Conservation (phyloP, 2,888 invertebrate genomes). For the Acleris sparsana region DNA sequence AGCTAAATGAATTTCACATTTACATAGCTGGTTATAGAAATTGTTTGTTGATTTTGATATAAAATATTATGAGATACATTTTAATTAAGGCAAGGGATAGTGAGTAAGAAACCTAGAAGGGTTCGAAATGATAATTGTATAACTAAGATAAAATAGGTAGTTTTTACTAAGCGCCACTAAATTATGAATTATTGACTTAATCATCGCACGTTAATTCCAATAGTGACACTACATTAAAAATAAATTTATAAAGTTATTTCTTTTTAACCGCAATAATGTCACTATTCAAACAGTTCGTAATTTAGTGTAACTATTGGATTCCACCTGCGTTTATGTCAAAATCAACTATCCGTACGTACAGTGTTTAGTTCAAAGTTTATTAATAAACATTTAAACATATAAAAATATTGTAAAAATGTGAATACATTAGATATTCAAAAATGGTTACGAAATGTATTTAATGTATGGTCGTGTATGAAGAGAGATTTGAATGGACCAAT, state of each 20-base stretch:
- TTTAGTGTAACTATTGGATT: too few species aligned
- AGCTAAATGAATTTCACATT: conserved; percentile 18
- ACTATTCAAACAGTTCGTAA: too few species aligned
- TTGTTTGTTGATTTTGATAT: conserved; percentile 7
- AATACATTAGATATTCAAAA: conserved; percentile 40
- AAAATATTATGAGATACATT: background rate
- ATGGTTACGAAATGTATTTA: conserved; percentile 42
- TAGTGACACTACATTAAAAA: too few species aligned
- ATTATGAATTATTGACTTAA: background rate
- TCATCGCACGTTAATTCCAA: too few species aligned
- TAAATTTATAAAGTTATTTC: too few species aligned
- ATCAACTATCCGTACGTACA: conserved; percentile 31
- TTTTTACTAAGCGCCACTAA: too few species aligned
- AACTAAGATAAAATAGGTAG: too few species aligned
- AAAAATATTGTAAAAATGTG: conserved; percentile 40
- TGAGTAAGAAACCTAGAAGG: too few species aligned
- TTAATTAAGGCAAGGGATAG: background rate
- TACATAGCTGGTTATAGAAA: conserved; percentile 4
- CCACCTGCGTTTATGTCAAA: conserved; percentile 1
- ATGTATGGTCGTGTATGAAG: conserved; percentile 40
- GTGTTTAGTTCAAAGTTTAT: conserved; percentile 44
- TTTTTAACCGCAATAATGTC: too few species aligned
- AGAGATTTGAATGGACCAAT: conserved; percentile 65
- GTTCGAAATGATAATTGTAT: too few species aligned
- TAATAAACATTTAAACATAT: conserved; percentile 38